A percentile compares a stretch with the other conserved stretches of the same genome.
These are phyloP conservation scores for Melanotaenia boesemani DNA, from an alignment of 2,797 vertebrate genomes.

Conservation along the genomic window DNA sequence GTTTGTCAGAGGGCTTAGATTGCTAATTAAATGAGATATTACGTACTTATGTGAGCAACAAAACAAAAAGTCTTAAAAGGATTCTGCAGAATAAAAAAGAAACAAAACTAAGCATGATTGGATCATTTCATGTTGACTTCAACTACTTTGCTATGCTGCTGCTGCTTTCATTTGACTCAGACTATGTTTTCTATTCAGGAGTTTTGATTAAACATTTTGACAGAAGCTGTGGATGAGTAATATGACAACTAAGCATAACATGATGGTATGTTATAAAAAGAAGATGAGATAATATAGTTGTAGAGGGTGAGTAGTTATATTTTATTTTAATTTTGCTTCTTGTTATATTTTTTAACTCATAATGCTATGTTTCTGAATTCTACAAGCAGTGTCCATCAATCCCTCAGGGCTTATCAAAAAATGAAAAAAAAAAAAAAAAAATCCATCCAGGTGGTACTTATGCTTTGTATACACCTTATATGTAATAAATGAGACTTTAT, in stretches of 20 bases:
- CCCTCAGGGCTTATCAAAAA: not conserved
- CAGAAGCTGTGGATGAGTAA: conserved; percentile 39
- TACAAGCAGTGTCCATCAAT: conserved; percentile 2
- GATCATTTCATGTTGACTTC: conserved; percentile 33
- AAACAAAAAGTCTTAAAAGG: conserved; percentile 76
- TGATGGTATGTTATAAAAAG: conserved; percentile 1
- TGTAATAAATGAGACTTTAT: not conserved
- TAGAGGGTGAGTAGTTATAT: conserved; percentile 12
- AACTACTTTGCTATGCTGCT: conserved; percentile 45
- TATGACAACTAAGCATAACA: conserved; percentile 45
- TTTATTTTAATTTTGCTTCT: conserved; percentile 13
- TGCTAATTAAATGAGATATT: conserved; percentile 86
- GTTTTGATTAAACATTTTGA: conserved; percentile 30
- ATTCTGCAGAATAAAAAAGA: conserved; percentile 69
- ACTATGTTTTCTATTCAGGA: conserved; percentile 29
- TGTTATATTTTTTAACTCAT: conserved; percentile 9
- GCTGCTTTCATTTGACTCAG: conserved; percentile 48
- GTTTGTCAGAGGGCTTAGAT: conserved; percentile 82
- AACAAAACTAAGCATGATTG: conserved; percentile 37
- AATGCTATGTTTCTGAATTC: not conserved
- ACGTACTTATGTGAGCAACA: conserved; percentile 78
- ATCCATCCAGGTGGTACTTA: not conserved
- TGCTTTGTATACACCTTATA: not conserved
- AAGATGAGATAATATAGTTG: conserved; percentile 18
- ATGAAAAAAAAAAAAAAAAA: not conserved